Base-by-base conservation (phyloP, 1,140 invertebrate species). In the Zaprionus inermis region DNA sequence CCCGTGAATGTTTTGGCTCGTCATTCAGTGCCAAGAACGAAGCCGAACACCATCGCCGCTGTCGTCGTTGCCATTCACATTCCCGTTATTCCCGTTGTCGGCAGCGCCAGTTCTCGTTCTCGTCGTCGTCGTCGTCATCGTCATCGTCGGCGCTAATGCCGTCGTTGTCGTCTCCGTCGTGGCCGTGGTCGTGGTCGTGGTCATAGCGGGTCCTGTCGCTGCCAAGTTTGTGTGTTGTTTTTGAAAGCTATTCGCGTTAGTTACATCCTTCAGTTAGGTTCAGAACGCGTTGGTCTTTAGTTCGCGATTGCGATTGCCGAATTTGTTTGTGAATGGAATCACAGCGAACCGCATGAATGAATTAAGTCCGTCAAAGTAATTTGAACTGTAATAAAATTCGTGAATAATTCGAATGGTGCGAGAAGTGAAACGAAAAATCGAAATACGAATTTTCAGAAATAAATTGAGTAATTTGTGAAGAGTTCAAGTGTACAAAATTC, bases 21-120 rank as follows among this genome's bases (percentile, higher is more conserved):
- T 73, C 73, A 82, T 76, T 74, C 73, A 74, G 76, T 71, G 72
- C 66, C 73, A 80, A 78, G 84, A 76, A 69, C 71, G 60, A 67
- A 78, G 67, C 80, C 83, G 84, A 88, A 70, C 65, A 65, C 55
- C 41, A 44, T 69, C 74, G 65, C 24, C 30, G 64, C 30, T 64
- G 52, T 57, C 58, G 54, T 70, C 30, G 60, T 36, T 61, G 57
- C 54, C 67, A 72, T 81, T 60, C 74, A 61, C 36, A 11, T 38
- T 38, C 44, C 32, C 46, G 59, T 28, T 38, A 63, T 46, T 41
- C 36, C 18, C 56, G 63, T 57, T 69, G 65, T 73, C 71, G 71
- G 71, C 65, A 69, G 46, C 41, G 57, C 46, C 41, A 52, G 56
- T 49, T 49, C 30, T 55, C 49, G 44, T 59, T 16, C 16, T 24